Evolutionary conservation across 1,140 invertebrate species (phyloP).

Genomic region (Armadillidium nasatum): DNA sequence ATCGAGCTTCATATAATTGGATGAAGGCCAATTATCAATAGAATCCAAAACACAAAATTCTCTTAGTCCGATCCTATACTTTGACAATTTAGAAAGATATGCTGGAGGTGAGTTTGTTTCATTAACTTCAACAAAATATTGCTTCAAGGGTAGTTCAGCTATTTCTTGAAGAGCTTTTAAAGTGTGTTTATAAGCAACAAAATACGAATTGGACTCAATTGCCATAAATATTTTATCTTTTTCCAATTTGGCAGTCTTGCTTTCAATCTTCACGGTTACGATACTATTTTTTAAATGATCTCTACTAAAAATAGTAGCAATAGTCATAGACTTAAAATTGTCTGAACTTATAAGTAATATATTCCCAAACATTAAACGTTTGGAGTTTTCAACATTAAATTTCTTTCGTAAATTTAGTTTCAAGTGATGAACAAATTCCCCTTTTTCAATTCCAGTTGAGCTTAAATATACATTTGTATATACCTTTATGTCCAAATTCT

Average conservation of each 20-base stretch:
- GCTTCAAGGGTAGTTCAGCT: conserved; percentile 26
- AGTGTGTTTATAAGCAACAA: conserved; percentile 54
- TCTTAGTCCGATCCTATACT: too few species aligned
- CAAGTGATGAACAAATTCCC: conserved; percentile 25
- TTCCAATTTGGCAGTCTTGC: conserved; percentile 48
- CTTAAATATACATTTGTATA: conserved; percentile 29
- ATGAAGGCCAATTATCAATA: conserved; percentile 26
- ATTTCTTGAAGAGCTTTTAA: conserved; percentile 49
- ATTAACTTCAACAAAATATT: too few species aligned
- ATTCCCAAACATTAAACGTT: conserved; percentile 65
- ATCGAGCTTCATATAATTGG: conserved; percentile 43
- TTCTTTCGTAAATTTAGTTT: conserved; percentile 27
- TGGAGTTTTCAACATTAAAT: conserved; percentile 47
- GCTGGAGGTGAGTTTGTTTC: too few species aligned
- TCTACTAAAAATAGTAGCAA: conserved; percentile 62
- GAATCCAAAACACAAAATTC: background rate
- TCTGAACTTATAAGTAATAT: conserved; percentile 65
- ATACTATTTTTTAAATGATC: conserved; percentile 53
- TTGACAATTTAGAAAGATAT: too few species aligned
- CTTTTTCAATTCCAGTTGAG: conserved; percentile 17
- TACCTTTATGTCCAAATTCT: conserved; percentile 26
- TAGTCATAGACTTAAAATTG: conserved; percentile 62
- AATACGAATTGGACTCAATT: conserved; percentile 54
- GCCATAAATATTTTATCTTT: conserved; percentile 43
- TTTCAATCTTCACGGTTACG: conserved; percentile 53